Conservation (phyloP, 1,140 invertebrate species). For the Bombus superbus region DNA sequence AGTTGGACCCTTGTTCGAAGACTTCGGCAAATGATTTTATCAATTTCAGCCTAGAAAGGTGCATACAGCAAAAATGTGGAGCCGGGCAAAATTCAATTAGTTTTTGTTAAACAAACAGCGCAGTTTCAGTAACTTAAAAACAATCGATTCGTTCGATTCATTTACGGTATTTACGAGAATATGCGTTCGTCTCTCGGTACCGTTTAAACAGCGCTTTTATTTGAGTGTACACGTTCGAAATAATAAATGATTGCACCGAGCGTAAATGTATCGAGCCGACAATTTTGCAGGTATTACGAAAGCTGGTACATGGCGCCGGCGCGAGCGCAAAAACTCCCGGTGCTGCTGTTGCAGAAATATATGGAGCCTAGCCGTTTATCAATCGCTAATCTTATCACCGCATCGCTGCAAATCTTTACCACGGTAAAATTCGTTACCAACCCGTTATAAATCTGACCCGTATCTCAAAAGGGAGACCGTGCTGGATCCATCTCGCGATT, state of each 20-base stretch:
- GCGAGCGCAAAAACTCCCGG: background rate
- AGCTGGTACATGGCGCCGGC: background rate
- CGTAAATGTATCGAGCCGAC: background rate
- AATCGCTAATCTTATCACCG: background rate
- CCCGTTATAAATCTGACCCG: conserved; percentile 3
- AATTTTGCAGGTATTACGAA: background rate
- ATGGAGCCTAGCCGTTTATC: background rate
- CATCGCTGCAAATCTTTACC: conserved; percentile 11
- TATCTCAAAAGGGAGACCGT: background rate
- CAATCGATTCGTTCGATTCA: background rate
- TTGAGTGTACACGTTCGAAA: background rate
- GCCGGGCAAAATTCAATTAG: background rate
- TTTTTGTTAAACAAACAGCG: background rate
- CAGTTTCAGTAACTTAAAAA: background rate
- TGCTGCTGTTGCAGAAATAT: background rate
- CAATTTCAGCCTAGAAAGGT: background rate
- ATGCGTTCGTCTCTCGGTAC: background rate
- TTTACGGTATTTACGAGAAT: background rate
- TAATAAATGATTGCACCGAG: background rate
- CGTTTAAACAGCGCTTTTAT: background rate
- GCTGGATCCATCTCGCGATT: background rate
- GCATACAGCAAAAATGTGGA: background rate
- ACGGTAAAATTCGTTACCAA: conserved; percentile 24
- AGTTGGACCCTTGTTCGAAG: background rate
- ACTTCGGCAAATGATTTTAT: background rate